phyloP scores from a whole-genome alignment of 2,797 vertebrate genomes.

The Eutrigla gurnardus region DNA sequence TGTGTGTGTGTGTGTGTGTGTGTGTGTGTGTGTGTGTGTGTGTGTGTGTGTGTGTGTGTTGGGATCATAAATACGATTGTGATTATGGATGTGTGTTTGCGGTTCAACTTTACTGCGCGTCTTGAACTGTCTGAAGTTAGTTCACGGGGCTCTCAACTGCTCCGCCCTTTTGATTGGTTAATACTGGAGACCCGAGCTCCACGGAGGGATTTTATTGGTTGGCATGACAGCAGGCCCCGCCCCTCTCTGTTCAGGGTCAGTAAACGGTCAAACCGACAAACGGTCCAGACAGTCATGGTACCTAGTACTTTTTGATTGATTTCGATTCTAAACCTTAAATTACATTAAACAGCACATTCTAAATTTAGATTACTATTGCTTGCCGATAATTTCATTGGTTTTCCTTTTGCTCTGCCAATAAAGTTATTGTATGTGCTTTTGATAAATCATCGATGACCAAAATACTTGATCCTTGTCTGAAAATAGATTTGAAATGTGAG shows the following conservation, averaged over 20 bases:
- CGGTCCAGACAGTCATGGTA: not conserved
- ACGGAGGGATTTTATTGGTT: constrained; percentile 52
- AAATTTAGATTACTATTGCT: not conserved
- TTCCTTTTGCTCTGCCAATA: not conserved
- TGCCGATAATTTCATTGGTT: not conserved
- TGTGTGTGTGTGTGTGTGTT: too few relatives aligned
- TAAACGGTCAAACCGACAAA: not conserved
- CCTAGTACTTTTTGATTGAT: not conserved
- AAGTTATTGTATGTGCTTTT: not conserved
- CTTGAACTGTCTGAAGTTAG: too few relatives aligned
- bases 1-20: too few relatives aligned
- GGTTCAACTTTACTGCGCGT: not conserved
- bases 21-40: too few relatives aligned
- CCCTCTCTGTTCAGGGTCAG: constrained; percentile 9
- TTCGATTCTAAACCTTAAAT: not conserved
- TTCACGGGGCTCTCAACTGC: not conserved
- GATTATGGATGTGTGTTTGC: not conserved
- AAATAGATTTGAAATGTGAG: not conserved
- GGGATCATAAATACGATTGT: not conserved
- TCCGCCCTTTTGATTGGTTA: constrained; percentile 56
- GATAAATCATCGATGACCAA: not conserved
- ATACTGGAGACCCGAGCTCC: not conserved
- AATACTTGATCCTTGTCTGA: not conserved
- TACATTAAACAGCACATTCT: not conserved
- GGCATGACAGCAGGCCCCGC: not conserved